Evolutionary conservation across 2,797 vertebrate species (phyloP), one percentile per base, ranked within the genome.

Genomic region (Periophthalmus magnuspinnatus): DNA sequence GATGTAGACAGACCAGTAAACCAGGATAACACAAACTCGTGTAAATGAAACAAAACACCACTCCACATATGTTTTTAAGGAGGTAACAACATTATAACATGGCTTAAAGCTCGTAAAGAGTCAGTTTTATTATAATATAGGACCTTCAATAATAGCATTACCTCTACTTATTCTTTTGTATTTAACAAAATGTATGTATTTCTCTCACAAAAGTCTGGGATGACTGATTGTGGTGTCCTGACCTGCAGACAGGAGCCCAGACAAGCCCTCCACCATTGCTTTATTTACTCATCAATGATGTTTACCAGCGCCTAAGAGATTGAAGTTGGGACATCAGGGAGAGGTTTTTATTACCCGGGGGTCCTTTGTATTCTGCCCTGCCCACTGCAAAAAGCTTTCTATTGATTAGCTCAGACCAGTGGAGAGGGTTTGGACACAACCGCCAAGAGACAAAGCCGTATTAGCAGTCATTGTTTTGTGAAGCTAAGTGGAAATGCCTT

Each of bases 251-350:
- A 56, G 55, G 70, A 59, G 10, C 32, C 45, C 57, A 34, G 63
- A 38, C 5, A 0, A 38, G 58, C 21, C 10, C 21, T 74, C 66
- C 75, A 73, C 41, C 14, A 14, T 45, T 79, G 69, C 80, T 89
- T 90, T 83, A 86, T 90, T 88, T 84, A 90, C 84, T 86, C 77
- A 73, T 84, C 81, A 83, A 71, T 81, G 84, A 81, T 71, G 77
- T 89, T 87, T 86, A 82, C 80, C 75, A 80, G 85, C 24, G 1
- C 74, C 76, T 70, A 65, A 81, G 74, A 89, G 82, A 90, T 85
- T 86, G 85, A 82, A 86, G 84, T 69, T 78, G 80, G 36, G 47
- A 83, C 83, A 80, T 84, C 82, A 60, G 79, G 72, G 74, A 64
- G 62, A 65, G 79, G 79, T 71, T 76, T 85, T 84, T 84, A 89